Conservation (phyloP, 2,113 vertebrate species). For the Rhombomys opimus region DNA sequence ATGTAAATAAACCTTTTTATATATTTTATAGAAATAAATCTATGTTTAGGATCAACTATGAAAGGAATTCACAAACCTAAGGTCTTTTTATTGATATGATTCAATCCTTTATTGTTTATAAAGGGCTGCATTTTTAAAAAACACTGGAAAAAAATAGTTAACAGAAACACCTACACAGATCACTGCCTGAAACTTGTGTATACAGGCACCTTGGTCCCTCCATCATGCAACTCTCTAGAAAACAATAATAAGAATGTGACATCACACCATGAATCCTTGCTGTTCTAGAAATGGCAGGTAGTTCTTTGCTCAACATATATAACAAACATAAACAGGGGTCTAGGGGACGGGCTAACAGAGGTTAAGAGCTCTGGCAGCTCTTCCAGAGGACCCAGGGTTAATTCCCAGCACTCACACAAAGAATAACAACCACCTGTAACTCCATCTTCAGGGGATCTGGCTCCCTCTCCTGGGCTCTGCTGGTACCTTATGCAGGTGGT, state of each 20-base stretch:
- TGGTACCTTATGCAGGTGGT: too few species aligned
- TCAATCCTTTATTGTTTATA: slow-evolving; percentile 47
- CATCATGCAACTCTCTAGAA: slow-evolving; percentile 6
- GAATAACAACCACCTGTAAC: too few species aligned
- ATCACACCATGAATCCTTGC: not conserved
- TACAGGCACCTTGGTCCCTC: not conserved
- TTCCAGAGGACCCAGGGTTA: too few species aligned
- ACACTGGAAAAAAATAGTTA: not conserved
- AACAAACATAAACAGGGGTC: not conserved
- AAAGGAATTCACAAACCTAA: slow-evolving; percentile 38
- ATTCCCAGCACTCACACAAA: too few species aligned
- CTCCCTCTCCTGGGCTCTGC: too few species aligned
- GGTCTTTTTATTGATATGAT: slow-evolving; percentile 49
- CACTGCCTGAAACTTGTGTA: not conserved
- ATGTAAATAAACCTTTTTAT: not conserved
- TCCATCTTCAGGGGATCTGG: too few species aligned
- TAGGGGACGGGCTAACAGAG: not conserved
- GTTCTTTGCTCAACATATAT: slow-evolving; percentile 27
- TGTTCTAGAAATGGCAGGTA: not conserved
- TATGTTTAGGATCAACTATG: not conserved
- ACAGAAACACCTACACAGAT: not conserved
- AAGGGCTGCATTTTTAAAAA: slow-evolving; percentile 38
- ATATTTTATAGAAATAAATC: not conserved
- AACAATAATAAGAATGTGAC: not conserved
- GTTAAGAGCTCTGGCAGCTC: too few species aligned